phyloP scores from a whole-genome alignment of 2,113 vertebrate genomes.

The Meriones unguiculatus region DNA sequence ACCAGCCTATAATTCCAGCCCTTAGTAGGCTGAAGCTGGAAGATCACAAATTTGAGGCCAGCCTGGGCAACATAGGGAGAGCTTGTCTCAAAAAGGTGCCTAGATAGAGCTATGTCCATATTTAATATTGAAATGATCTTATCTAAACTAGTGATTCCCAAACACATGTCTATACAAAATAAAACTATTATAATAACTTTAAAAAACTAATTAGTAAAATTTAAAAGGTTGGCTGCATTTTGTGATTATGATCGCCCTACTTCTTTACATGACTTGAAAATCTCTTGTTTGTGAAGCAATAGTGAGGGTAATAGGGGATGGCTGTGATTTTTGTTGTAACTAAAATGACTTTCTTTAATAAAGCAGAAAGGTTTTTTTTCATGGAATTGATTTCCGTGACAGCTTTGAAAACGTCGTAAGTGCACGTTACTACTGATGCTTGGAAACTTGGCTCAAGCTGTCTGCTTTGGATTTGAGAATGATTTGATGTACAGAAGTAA shows the following conservation, averaged over 20 bases:
- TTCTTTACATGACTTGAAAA: not conserved
- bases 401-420: not conserved
- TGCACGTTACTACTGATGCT: not conserved
- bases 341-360: not conserved
- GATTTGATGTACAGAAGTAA: not conserved
- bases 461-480: slow-evolving; percentile 43
- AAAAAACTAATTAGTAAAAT: not conserved
- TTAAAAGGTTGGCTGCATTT: not conserved
- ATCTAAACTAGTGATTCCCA: not conserved
- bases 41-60: not conserved
- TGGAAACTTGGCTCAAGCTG: not conserved
- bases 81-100: not conserved
- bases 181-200: slow-evolving; percentile 7
- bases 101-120: not conserved
- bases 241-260: not conserved
- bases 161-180: not conserved
- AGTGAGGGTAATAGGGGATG: not conserved
- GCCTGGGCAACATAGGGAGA: not conserved
- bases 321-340: not conserved
- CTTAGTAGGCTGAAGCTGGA: not conserved
- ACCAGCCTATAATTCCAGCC: not conserved
- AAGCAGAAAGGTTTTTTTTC: not conserved
- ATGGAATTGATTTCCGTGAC: not conserved
- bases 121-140: slow-evolving; percentile 45
- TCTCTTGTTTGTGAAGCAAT: not conserved